Conservation (phyloP, 1,140 invertebrate genomes). For the Diuraphis noxia region DNA sequence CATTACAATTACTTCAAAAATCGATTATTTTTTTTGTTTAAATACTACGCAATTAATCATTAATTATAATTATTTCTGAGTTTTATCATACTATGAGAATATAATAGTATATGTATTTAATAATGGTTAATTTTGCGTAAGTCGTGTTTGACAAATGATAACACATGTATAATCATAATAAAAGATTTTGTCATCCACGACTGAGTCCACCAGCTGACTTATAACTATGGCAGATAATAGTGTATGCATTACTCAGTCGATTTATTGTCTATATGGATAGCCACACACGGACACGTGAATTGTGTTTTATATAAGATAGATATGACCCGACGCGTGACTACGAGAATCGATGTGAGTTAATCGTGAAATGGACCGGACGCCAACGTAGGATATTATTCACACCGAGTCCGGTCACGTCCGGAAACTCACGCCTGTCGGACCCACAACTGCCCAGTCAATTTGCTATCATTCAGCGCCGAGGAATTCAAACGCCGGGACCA, state of each 20-base stretch:
- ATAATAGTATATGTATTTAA: no score
- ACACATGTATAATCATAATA: background rate
- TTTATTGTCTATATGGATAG: background rate
- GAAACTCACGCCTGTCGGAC: conserved; percentile 17
- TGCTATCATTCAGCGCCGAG: conserved; percentile 24
- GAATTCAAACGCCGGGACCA: background rate
- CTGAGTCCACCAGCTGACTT: background rate
- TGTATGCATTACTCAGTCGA: background rate
- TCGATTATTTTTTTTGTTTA: no score
- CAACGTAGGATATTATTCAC: conserved; percentile 5
- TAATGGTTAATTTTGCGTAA: no score
- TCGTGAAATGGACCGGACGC: conserved; percentile 13
- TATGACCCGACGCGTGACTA: background rate
- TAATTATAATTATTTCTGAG: no score
- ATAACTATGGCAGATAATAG: background rate
- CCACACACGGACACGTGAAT: background rate
- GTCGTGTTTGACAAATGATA: no score
- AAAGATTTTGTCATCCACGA: background rate
- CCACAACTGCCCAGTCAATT: conserved; percentile 13
- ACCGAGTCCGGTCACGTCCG: conserved; percentile 24
- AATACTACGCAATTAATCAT: no score
- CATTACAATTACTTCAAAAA: background rate
- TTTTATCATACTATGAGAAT: no score
- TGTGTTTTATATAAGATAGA: background rate
- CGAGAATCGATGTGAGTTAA: background rate